A percentile compares a stretch with the other conserved stretches of the same genome.
Conservation (phyloP, 2,113 vertebrate species). For the Paedocypris sp. region DNA sequence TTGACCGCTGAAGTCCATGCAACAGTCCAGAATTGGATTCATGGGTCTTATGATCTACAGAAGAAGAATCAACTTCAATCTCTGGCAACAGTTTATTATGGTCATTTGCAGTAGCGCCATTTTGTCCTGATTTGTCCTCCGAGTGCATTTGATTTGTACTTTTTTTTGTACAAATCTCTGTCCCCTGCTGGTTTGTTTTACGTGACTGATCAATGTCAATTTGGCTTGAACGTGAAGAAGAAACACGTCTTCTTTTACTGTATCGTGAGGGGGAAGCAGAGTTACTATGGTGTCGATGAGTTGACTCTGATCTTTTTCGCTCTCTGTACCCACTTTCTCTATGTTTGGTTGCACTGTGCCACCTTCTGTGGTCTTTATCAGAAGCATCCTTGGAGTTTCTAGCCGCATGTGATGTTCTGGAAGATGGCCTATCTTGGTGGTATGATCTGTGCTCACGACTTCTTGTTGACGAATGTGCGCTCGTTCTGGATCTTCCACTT, state of each 20-base stretch:
- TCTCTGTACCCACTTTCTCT: not conserved
- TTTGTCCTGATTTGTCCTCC: not conserved
- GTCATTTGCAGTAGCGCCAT: not conserved
- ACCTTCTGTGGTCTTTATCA: not conserved
- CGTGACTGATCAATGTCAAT: not conserved
- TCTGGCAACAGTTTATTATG: not conserved
- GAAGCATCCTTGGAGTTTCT: not conserved
- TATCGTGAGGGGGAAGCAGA: not conserved
- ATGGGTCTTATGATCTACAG: not conserved
- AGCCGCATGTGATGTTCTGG: not conserved
- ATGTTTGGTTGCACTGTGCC: not conserved
- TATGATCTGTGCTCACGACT: conserved; percentile 14
- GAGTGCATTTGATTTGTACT: not conserved
- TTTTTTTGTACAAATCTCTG: not conserved
- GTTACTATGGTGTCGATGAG: not conserved
- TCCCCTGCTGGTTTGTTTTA: not conserved
- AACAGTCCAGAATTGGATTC: too few relatives aligned
- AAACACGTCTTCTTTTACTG: not conserved
- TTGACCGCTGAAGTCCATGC: too few relatives aligned
- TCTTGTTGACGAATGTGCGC: not conserved
- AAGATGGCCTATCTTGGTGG: not conserved
- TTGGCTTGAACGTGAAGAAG: conserved; percentile 1
- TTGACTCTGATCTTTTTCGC: not conserved
- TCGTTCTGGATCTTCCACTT: not conserved
- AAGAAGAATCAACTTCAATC: not conserved